These are phyloP conservation scores for Campaea margaritaria DNA, from an alignment of 2,888 invertebrate genomes.

Conservation along the genomic window DNA sequence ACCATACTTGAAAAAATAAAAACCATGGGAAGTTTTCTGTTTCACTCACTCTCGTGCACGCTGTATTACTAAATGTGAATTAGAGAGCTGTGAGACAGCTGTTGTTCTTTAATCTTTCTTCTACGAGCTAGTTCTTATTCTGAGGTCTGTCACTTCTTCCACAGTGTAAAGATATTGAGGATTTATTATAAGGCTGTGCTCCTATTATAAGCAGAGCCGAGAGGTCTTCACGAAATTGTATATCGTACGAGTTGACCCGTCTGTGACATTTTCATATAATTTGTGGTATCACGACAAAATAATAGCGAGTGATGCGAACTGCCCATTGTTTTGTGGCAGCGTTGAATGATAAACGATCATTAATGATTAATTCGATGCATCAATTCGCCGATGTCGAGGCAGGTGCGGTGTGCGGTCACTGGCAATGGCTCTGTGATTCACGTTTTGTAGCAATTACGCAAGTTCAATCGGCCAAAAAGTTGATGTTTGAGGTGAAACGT, in stretches of 20 bases:
- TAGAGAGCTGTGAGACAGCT: too few relatives aligned
- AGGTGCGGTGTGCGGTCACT: not conserved
- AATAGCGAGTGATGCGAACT: constrained; percentile 50
- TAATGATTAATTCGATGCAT: constrained; percentile 47
- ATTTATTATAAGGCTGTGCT: too few relatives aligned
- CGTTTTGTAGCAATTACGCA: constrained; percentile 29
- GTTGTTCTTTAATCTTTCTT: too few relatives aligned
- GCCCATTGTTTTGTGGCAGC: constrained; percentile 44
- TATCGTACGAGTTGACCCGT: constrained; percentile 33
- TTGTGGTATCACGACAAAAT: constrained; percentile 55
- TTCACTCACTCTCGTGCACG: too few relatives aligned
- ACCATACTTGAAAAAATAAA: too few relatives aligned
- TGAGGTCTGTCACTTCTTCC: too few relatives aligned
- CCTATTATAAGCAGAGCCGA: too few relatives aligned
- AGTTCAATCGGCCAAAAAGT: not conserved
- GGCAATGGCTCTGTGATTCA: constrained; percentile 10
- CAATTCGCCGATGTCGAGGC: constrained; percentile 12
- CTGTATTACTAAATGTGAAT: too few relatives aligned
- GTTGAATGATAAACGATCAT: constrained; percentile 56
- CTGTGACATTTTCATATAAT: constrained; percentile 50
- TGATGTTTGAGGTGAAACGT: not conserved
- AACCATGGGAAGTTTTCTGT: too few relatives aligned
- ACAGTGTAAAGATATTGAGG: too few relatives aligned
- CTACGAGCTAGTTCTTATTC: too few relatives aligned
- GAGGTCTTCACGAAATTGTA: too few relatives aligned